Conservation (phyloP, 1,140 invertebrate species). For the Sarcophaga bullata region DNA sequence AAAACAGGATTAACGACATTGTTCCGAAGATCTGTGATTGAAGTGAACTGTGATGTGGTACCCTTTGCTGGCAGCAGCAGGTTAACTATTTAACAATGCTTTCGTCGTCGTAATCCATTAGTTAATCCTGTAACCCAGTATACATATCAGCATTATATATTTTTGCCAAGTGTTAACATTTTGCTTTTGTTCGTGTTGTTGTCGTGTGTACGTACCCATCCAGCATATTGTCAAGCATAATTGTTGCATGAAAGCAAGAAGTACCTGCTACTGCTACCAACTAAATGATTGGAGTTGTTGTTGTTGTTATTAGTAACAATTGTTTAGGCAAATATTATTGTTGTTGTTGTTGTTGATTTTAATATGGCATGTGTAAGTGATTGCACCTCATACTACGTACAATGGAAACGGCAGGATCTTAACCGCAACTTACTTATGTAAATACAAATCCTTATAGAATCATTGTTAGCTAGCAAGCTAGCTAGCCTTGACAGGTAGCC, state of each 20-base stretch:
- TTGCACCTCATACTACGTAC: not conserved
- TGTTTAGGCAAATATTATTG: not conserved
- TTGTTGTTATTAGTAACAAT: not conserved
- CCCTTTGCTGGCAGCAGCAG: too few relatives aligned
- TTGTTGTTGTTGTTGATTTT: not conserved
- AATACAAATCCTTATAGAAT: slow-evolving; percentile 2
- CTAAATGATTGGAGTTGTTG: too few relatives aligned
- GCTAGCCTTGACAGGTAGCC: not conserved
- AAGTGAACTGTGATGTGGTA: too few relatives aligned
- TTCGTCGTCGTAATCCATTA: not conserved
- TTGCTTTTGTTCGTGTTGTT: not conserved
- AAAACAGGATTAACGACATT: too few relatives aligned
- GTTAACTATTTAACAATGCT: too few relatives aligned
- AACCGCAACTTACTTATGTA: slow-evolving; percentile 2
- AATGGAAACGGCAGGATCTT: not conserved
- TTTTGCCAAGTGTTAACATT: not conserved
- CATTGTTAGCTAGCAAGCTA: too few relatives aligned
- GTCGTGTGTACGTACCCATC: not conserved
- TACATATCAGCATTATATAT: not conserved
- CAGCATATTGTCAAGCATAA: not conserved
- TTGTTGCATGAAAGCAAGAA: not conserved
- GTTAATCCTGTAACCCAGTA: not conserved
- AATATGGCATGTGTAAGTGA: too few relatives aligned
- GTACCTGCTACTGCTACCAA: not conserved
- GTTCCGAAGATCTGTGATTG: too few relatives aligned